Evolutionary conservation across 2,797 vertebrate species (phyloP), one percentile per base, ranked within the genome.

Genomic region (Sternotherus odoratus): DNA sequence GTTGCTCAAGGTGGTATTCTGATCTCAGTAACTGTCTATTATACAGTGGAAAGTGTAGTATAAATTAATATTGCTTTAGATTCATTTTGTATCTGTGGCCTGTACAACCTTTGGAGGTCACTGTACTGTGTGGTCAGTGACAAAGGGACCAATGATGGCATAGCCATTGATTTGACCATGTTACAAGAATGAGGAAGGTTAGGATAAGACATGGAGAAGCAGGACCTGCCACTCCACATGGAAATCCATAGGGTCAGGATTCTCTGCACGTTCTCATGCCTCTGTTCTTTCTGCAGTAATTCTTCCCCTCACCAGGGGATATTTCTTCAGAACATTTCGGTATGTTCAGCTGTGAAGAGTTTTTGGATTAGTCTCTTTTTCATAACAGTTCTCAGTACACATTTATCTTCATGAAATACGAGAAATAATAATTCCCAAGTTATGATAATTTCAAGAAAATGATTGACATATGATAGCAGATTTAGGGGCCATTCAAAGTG

Each of bases 401-500:
- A 72, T 17, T 95, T 95, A 91, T 88, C 80, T 46, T 36, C 24
- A 93, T 88, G 23, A 90, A 91, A 93, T 79, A 77, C 53, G 54
- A 95, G 81, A 83, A 93, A 94, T 74, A 88, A 94, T 16, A 48
- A 78, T 89, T 50, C 12, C 10, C 85, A 91, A 96, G 60, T 94
- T 94, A 87, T 23, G 56, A 49, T 39, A 91, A 81, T 74, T 92
- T 87, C 12, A 57, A 79, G 86, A 85, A 56, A 72, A 93, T 43
- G 49, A 43, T 28, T 92, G 78, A 92, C 79, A 87, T 93, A 87
- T 92, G 57, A 86, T 1, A 88, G 1, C 79, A 63, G 2, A 77
- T 89, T 82, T 96, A 8, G 21, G 85, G 85, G 90, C 87, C 95
- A 81, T 87, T 97, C 89, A 95, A 88, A 92, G 69, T 87, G 43